phyloP scores from a whole-genome alignment of 2,797 vertebrate species.

The Morelia viridis region DNA sequence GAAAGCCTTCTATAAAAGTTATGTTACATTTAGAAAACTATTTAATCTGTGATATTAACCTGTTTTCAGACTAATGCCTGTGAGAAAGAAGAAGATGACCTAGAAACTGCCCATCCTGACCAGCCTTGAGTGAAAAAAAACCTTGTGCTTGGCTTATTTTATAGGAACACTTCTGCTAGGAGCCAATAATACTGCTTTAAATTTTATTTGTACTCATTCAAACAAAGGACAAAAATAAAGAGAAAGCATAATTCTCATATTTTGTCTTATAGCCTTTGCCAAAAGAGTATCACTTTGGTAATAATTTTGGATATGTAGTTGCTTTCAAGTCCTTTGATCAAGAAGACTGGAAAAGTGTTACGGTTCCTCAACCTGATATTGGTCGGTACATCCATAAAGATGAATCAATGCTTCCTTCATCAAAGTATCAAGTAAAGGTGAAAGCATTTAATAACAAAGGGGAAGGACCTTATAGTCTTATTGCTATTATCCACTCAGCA shows the following conservation, averaged over 20 bases:
- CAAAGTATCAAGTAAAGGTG: slow-evolving; percentile 91
- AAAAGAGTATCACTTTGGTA: slow-evolving; percentile 91
- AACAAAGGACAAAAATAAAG: slow-evolving; percentile 20
- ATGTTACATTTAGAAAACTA: not conserved
- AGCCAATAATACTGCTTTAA: not conserved
- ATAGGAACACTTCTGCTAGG: not conserved
- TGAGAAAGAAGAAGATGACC: not conserved
- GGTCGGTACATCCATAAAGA: slow-evolving; percentile 90
- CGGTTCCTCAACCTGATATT: slow-evolving; percentile 84
- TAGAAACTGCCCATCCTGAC: not conserved
- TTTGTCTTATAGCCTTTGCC: slow-evolving; percentile 84
- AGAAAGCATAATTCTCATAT: not conserved
- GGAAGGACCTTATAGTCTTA: slow-evolving; percentile 90
- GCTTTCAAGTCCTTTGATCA: slow-evolving; percentile 86
- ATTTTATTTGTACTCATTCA: not conserved
- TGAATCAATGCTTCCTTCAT: slow-evolving; percentile 80
- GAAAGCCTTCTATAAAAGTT: not conserved
- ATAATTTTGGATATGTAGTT: slow-evolving; percentile 92
- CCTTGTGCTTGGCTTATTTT: not conserved
- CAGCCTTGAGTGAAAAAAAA: not conserved
- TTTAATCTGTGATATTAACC: not conserved
- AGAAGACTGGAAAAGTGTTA: slow-evolving; percentile 87
- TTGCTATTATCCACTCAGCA: slow-evolving; percentile 84
- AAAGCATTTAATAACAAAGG: slow-evolving; percentile 92
- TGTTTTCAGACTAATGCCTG: not conserved